Evolutionary conservation across 2,113 vertebrate genomes (phyloP).

Genomic region (Microcebus lehilahytsara): DNA sequence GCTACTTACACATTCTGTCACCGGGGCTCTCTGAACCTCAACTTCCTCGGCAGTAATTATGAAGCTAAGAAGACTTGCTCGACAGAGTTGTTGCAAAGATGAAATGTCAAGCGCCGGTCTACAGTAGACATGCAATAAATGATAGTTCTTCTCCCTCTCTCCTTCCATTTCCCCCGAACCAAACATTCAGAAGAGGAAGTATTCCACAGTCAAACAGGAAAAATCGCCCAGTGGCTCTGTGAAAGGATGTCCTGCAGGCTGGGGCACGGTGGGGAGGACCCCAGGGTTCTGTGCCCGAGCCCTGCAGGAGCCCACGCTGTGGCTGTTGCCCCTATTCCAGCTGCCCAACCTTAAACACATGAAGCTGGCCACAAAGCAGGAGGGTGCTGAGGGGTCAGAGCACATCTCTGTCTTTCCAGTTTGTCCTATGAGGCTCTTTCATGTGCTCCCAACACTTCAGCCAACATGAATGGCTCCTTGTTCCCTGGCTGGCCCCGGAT

Average conservation of each 20-base stretch:
- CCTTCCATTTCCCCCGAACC: not conserved
- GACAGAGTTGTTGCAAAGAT: not conserved
- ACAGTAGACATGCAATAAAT: not conserved
- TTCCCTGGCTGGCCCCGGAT: not conserved
- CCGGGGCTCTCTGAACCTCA: not conserved
- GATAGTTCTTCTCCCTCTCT: not conserved
- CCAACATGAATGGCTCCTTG: not conserved
- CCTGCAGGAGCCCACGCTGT: not conserved
- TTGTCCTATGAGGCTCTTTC: not conserved
- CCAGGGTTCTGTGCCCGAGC: not conserved
- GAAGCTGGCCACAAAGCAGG: not conserved
- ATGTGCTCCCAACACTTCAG: not conserved
- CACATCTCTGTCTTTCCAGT: not conserved
- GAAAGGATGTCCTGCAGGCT: not conserved
- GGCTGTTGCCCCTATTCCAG: not conserved
- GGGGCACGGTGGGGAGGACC: not conserved
- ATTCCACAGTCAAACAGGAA: not conserved
- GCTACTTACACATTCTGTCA: not conserved
- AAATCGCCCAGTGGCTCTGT: not conserved
- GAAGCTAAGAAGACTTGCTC: not conserved
- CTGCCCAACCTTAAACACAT: not conserved
- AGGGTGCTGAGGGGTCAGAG: not conserved
- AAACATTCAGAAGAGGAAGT: not conserved
- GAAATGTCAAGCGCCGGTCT: not conserved
- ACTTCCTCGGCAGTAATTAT: not conserved